Conservation (phyloP, 2,113 vertebrate genomes). For the Clarias magur region DNA sequence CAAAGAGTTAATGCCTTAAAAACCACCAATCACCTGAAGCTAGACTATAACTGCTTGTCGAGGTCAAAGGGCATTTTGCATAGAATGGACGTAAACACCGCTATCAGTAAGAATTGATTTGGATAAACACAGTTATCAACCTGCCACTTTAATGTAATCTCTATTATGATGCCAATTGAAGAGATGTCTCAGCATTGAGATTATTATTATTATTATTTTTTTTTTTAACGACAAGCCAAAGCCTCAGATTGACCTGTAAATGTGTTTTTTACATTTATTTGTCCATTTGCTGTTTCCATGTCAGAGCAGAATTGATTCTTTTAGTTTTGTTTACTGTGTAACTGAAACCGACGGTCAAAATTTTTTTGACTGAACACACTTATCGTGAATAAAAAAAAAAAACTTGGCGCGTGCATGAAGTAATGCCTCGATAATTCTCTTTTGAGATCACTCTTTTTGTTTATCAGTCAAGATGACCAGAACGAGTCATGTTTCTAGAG, state of each 20-base stretch:
- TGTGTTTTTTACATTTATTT: background rate
- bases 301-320: background rate
- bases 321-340: background rate
- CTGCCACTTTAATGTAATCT: background rate
- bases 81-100: constrained; percentile 17
- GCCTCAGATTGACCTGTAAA: background rate
- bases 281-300: background rate
- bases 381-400: too few relatives aligned
- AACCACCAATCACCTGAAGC: background rate
- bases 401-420: background rate
- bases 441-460: background rate
- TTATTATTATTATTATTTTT: background rate
- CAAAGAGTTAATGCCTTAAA: background rate
- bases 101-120: constrained; percentile 10
- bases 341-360: background rate
- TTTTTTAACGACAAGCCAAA: too few relatives aligned
- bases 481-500: background rate
- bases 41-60: background rate
- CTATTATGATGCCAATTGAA: background rate
- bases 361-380: background rate
- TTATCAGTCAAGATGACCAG: too few relatives aligned
- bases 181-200: background rate
- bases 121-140: constrained; percentile 7
- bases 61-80: constrained; percentile 16
- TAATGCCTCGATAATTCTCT: background rate